phyloP scores from a whole-genome alignment of 2,113 vertebrate genomes.

The Podilymbus podiceps region DNA sequence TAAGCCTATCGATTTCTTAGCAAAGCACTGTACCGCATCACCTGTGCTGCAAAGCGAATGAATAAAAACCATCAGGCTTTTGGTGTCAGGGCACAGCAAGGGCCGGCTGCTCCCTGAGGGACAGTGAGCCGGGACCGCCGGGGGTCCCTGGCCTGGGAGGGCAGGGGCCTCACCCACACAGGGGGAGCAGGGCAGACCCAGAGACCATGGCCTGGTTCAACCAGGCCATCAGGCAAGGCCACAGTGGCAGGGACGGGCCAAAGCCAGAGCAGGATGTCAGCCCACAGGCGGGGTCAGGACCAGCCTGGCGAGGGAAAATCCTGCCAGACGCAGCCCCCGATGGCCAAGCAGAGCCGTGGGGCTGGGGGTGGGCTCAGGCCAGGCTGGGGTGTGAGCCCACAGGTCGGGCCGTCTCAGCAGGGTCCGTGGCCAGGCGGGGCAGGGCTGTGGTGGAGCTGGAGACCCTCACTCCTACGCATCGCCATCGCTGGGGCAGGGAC shows the following conservation, averaged over 20 bases:
- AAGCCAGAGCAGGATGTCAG: background rate
- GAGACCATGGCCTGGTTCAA: background rate
- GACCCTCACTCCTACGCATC: background rate
- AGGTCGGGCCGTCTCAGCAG: background rate
- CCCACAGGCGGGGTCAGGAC: background rate
- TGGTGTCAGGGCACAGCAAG: background rate
- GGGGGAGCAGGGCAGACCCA: background rate
- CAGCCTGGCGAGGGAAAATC: background rate
- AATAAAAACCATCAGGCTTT: background rate
- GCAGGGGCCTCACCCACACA: too few relatives aligned
- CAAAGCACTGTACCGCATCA: background rate
- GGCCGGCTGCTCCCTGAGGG: background rate
- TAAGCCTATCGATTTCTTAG: background rate
- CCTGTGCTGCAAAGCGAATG: background rate
- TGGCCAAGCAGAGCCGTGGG: too few relatives aligned
- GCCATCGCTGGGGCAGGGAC: background rate
- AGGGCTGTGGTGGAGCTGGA: background rate
- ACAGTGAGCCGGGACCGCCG: too few relatives aligned
- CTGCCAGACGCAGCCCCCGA: background rate
- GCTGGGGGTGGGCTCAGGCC: too few relatives aligned
- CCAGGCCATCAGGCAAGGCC: background rate
- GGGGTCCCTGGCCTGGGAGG: too few relatives aligned
- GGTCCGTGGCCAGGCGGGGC: background rate
- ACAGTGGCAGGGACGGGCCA: rapidly evolving
- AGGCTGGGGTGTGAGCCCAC: too few relatives aligned